Conservation (phyloP, 2,113 vertebrate species). For the human region GRCh38 chr6:114979501-114980000, state of each 20-base stretch:
- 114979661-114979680: neutral
- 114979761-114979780: neutral
- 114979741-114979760: neutral
- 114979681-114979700: neutral
- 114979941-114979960: neutral
- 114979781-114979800: neutral
- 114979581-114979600: neutral
- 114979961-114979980: neutral
- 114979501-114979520: neutral
- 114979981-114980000: neutral
- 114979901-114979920: neutral
- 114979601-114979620: neutral
- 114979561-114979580: neutral
- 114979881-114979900: neutral
- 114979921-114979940: neutral
- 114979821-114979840: neutral
- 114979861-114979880: neutral
- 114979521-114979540: rapidly evolving
- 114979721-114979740: neutral
- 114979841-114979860: neutral
- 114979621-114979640: neutral
- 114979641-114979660: neutral
- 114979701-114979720: neutral
- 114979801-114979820: neutral
- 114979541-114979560: neutral